A percentile compares a stretch with the other conserved stretches of the same genome.
Conservation (phyloP, 2,113 vertebrate genomes). For the Gymnobelideus leadbeateri region DNA sequence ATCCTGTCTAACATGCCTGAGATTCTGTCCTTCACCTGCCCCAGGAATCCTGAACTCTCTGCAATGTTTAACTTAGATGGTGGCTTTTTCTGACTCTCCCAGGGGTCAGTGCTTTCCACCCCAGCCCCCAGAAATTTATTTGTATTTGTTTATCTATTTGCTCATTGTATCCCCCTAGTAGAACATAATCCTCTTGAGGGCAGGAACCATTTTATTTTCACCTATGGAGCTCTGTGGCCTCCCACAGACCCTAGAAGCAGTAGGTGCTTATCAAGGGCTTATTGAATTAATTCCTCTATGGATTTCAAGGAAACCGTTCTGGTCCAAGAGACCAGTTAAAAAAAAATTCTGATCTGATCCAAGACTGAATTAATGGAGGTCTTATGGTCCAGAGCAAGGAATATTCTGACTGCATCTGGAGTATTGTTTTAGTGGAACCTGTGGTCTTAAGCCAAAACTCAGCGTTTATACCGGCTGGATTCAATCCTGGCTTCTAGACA, state of each 20-base stretch:
- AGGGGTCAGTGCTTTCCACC: background rate
- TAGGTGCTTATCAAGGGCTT: background rate
- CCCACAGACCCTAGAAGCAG: background rate
- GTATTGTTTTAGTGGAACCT: too few species aligned
- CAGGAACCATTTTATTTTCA: background rate
- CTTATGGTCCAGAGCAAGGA: background rate
- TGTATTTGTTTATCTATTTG: background rate
- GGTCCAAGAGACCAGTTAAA: background rate
- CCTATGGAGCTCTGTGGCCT: background rate
- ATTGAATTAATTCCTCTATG: background rate
- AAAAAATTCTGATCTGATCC: background rate
- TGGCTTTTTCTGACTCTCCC: background rate
- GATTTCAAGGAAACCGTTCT: background rate
- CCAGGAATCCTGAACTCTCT: background rate
- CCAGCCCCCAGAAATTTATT: background rate
- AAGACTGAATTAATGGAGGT: background rate
- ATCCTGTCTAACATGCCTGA: background rate
- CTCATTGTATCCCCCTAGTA: background rate
- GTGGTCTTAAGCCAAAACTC: too few species aligned
- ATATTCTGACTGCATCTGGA: background rate
- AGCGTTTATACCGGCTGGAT: too few species aligned
- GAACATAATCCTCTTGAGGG: background rate
- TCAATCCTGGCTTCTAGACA: too few species aligned
- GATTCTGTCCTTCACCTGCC: background rate
- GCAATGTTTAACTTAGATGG: background rate